phyloP scores from a whole-genome alignment of 2,888 invertebrate genomes.

The Epinotia brunnichana region DNA sequence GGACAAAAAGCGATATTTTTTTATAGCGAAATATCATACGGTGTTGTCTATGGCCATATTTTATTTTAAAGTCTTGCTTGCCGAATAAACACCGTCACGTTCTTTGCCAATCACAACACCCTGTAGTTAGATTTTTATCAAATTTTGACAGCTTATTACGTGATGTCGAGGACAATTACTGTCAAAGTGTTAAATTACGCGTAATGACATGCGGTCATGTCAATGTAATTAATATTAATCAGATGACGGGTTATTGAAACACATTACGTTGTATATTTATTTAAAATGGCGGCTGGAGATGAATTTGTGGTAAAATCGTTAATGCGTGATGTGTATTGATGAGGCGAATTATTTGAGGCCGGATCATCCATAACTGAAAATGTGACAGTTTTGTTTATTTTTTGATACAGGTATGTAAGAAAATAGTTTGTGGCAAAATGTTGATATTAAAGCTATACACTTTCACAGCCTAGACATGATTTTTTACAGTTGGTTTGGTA shows the following conservation, averaged over 20 bases:
- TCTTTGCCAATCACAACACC: conserved; percentile 9
- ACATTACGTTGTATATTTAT: conserved; percentile 22
- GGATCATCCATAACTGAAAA: conserved; percentile 8
- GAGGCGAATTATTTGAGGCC: conserved; percentile 4
- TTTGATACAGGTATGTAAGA: neutral
- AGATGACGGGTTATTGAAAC: conserved; percentile 48
- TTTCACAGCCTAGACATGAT: too few relatives aligned
- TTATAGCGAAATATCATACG: neutral
- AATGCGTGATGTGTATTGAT: conserved; percentile 38
- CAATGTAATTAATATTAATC: conserved; percentile 50
- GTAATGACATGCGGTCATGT: conserved; percentile 37
- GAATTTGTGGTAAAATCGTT: conserved; percentile 21
- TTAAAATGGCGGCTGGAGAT: conserved; percentile 17
- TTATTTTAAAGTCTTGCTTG: neutral
- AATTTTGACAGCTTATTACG: conserved; percentile 41
- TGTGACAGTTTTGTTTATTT: conserved; percentile 9
- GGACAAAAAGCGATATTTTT: too few relatives aligned
- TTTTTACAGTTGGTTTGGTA: too few relatives aligned
- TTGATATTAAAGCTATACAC: too few relatives aligned
- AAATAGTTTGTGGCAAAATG: too few relatives aligned
- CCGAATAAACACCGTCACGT: neutral
- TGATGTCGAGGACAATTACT: conserved; percentile 39
- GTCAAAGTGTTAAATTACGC: conserved; percentile 42
- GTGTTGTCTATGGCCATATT: too few relatives aligned
- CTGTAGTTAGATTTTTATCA: conserved; percentile 40